Evolutionary conservation across 2,113 vertebrate genomes (phyloP).

Genomic region (Ictidomys tridecemlineatus): DNA sequence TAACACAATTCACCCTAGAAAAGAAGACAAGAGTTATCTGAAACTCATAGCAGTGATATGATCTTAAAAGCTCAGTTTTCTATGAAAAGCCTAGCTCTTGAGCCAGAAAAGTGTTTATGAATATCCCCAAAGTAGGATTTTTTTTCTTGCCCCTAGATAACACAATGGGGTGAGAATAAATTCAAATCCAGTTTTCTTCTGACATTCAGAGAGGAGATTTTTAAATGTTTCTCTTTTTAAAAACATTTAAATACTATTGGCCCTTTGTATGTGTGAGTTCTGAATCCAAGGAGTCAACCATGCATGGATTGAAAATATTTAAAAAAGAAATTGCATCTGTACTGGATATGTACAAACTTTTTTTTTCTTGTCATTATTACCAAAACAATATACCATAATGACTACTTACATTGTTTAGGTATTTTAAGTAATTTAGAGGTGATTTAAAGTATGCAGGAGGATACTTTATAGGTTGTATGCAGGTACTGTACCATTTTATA

Average conservation of each 20-base stretch:
- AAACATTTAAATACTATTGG: background rate
- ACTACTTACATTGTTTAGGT: background rate
- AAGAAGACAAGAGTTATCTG: conserved; percentile 23
- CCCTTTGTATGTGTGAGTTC: background rate
- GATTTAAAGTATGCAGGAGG: background rate
- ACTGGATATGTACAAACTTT: background rate
- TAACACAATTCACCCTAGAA: background rate
- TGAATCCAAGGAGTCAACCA: background rate
- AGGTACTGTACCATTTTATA: background rate
- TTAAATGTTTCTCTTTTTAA: background rate
- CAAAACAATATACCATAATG: background rate
- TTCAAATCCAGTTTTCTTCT: background rate
- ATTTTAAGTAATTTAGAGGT: background rate
- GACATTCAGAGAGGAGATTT: background rate
- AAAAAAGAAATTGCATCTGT: background rate
- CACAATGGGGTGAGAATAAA: background rate
- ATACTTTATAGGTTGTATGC: background rate
- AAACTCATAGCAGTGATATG: background rate
- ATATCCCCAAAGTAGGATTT: background rate
- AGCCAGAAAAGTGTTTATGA: background rate
- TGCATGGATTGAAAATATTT: background rate
- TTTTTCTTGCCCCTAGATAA: background rate
- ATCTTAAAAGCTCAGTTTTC: background rate
- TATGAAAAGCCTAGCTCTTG: background rate
- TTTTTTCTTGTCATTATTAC: background rate